A percentile compares a stretch with the other conserved stretches of the same genome.
These are phyloP conservation scores for Loxodonta africana DNA, from an alignment of 2,113 vertebrate genomes.

Conservation along the genomic window DNA sequence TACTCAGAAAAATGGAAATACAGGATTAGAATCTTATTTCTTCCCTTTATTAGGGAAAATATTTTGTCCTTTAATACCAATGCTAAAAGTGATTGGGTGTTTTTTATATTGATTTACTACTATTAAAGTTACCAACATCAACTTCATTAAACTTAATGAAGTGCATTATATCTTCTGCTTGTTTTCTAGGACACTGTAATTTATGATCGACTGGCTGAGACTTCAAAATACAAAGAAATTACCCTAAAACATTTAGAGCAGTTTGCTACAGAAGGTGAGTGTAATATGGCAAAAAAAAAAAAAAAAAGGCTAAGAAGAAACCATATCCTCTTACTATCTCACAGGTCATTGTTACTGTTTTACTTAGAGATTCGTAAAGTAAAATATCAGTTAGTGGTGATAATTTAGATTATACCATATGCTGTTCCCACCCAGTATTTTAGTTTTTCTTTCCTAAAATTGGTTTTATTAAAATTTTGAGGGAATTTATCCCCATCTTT, in stretches of 20 bases:
- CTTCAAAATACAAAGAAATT: slow-evolving; percentile 98
- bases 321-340: neutral
- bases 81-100: neutral
- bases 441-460: neutral
- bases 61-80: slow-evolving; percentile 36
- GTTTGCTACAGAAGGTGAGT: slow-evolving; percentile 98
- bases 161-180: slow-evolving; percentile 67
- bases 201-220: slow-evolving; percentile 98
- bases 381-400: neutral
- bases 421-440: neutral
- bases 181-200: slow-evolving; percentile 96
- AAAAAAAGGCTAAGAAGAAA: neutral
- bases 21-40: neutral
- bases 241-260: slow-evolving; percentile 99
- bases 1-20: slow-evolving; percentile 24
- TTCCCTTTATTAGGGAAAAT: neutral
- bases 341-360: neutral
- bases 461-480: neutral
- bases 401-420: neutral
- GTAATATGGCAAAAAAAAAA: neutral
- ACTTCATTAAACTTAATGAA: neutral
- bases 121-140: neutral
- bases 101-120: slow-evolving; percentile 51
- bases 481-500: neutral
- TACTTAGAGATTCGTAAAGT: slow-evolving; percentile 26